Evolutionary conservation across 2,888 invertebrate genomes (phyloP), one percentile per base, ranked within the genome.

Genomic region (Rhagium mordax): DNA sequence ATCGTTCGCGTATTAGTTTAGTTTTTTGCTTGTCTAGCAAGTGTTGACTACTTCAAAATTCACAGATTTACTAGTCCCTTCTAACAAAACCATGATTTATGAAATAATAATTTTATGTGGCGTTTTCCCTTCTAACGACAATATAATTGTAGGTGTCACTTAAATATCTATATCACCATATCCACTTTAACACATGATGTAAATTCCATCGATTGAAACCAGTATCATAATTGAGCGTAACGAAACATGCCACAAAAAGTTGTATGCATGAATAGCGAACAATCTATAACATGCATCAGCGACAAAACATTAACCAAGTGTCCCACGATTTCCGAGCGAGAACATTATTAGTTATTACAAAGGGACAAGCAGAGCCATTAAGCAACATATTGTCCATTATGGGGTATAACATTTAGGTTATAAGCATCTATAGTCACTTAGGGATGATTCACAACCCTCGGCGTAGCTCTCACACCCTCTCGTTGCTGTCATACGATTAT

Each of bases 351-450:
- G 81, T 81, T 83, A 82, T 82, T 80, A 81, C 81, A 79, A 77
- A 79, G 82, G 81, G 81, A 81, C 81, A 81, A 81, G 79, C 77
- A 78, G 78, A 68, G 75, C 82, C 81, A 84, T 84, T 84, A 84
- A 81, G 81, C 82, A 81, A 83, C 84, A 84, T 83, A 84, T 84
- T 84, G 84, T 83, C 83, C 82, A 82, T 83, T 83, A 83, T 80
- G 77, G 79, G 79, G 77, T 78, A 81, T 82, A 82, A 79, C 80
- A 78, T 81, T 81, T 79, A 79, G 77, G 78, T 75, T 79, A 77
- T 80, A 81, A 79, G 78, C 79, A 77, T 76, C 75, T 80, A 80
- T 80, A 81, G 83, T 83, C 83, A 82, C 81, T 83, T 82, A 81
- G 81, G 81, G 82, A 79, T 83, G 83, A 83, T 82, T 82, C 81